A percentile compares a stretch with the other conserved stretches of the same genome.
Conservation (phyloP, 2,113 vertebrate genomes). For the Petrocephalus zakoni region DNA sequence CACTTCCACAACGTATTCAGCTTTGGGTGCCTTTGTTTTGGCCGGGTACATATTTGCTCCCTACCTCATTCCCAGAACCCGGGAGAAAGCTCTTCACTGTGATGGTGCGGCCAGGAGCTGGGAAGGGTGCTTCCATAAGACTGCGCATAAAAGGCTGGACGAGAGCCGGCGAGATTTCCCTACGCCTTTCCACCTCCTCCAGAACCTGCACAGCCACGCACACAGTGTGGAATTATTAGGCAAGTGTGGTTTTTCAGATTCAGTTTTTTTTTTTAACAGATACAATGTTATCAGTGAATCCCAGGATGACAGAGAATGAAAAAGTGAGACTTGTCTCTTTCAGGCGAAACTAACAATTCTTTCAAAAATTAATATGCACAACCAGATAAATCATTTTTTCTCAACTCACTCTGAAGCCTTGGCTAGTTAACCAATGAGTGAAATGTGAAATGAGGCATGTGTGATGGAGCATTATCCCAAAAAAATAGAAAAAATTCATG, state of each 20-base stretch:
- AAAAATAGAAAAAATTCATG: too few relatives aligned
- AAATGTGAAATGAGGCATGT: too few relatives aligned
- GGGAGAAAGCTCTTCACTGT: conserved; percentile 90
- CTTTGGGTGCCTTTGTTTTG: background rate
- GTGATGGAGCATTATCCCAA: too few relatives aligned
- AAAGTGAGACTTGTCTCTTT: background rate
- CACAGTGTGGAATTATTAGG: background rate
- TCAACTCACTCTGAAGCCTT: too few relatives aligned
- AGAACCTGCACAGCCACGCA: conserved; percentile 69
- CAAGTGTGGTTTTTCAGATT: background rate
- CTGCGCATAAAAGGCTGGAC: conserved; percentile 93
- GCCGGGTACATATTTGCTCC: background rate
- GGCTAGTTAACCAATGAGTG: too few relatives aligned
- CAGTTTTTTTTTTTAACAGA: background rate
- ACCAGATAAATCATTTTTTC: too few relatives aligned
- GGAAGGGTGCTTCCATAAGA: conserved; percentile 95
- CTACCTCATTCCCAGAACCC: conserved; percentile 83
- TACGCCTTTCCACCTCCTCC: conserved; percentile 89
- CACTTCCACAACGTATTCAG: background rate
- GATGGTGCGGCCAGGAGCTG: conserved; percentile 88
- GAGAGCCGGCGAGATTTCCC: conserved; percentile 84
- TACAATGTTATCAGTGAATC: background rate
- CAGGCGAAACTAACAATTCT: background rate
- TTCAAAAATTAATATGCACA: background rate
- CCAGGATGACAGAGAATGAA: background rate